These are phyloP conservation scores for Caenorhabditis japonica DNA, from an alignment of 2,888 invertebrate species.

Conservation along the genomic window DNA sequence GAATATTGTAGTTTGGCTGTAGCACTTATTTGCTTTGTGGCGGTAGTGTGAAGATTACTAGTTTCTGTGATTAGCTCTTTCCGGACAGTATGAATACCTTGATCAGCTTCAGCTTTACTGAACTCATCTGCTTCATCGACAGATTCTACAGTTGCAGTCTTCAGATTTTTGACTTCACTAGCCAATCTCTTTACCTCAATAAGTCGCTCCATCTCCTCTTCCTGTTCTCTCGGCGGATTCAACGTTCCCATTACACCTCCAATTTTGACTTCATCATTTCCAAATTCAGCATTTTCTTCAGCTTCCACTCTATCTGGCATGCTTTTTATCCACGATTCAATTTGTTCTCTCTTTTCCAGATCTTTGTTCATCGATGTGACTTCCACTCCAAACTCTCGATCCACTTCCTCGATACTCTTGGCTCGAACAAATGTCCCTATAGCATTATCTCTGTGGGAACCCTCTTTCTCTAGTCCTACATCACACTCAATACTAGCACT, in stretches of 20 bases:
- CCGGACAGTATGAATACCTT: conserved; percentile 18
- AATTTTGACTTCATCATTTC: conserved; percentile 25
- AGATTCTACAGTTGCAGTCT: conserved; percentile 11
- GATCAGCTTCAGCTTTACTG: conserved; percentile 28
- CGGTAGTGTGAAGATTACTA: conserved; percentile 12
- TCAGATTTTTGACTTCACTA: conserved; percentile 21
- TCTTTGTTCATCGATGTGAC: conserved; percentile 32
- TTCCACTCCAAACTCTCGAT: conserved; percentile 50
- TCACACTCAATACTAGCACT: conserved; percentile 38
- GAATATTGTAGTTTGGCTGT: conserved; percentile 28
- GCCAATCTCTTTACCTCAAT: conserved; percentile 22
- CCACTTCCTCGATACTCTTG: conserved; percentile 49
- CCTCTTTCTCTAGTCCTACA: conserved; percentile 39
- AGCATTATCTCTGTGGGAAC: conserved; percentile 26
- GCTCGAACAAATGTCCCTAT: conserved; percentile 40
- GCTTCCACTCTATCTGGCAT: conserved; percentile 31
- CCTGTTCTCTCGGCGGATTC: conserved; percentile 37
- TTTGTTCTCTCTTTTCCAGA: conserved; percentile 46
- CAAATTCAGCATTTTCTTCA: conserved; percentile 25
- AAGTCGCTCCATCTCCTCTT: conserved; percentile 24
- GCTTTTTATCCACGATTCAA: conserved; percentile 50
- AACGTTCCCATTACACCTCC: conserved; percentile 36
- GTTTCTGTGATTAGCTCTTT: conserved; percentile 26
- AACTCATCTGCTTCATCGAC: conserved; percentile 34
- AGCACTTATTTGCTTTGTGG: conserved; percentile 23